A percentile compares a stretch with the other conserved stretches of the same genome.
Evolutionary conservation across 2,888 invertebrate genomes (phyloP).

Genomic region (Platycheirus rosarum): DNA sequence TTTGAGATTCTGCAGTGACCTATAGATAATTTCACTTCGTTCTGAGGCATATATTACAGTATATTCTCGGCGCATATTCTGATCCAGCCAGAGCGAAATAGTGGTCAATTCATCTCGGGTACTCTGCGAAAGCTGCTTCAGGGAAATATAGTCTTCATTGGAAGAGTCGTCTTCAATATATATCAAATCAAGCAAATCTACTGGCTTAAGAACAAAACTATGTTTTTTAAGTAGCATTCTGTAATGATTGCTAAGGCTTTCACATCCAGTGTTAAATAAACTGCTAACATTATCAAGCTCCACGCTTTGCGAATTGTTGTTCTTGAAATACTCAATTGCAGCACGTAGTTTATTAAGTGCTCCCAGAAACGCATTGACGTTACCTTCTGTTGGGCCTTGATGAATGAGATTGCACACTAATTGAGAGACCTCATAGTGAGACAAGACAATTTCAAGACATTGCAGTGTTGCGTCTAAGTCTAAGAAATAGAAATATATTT

Average conservation of each 20-base stretch:
- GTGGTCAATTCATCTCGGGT: constrained; percentile 88
- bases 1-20: constrained; percentile 89
- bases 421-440: constrained; percentile 96
- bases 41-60: constrained; percentile 89
- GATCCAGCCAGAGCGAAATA: constrained; percentile 93
- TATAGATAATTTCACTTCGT: constrained; percentile 89
- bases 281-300: constrained; percentile 95
- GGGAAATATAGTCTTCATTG: constrained; percentile 85
- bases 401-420: constrained; percentile 94
- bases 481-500: constrained; percentile 79
- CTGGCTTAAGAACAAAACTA: constrained; percentile 92
- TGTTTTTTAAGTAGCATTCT: constrained; percentile 92
- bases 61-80: constrained; percentile 88
- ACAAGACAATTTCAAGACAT: constrained; percentile 95
- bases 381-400: constrained; percentile 89
- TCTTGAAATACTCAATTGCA: constrained; percentile 95
- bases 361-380: constrained; percentile 86
- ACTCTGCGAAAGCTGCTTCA: constrained; percentile 88
- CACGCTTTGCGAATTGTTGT: constrained; percentile 95
- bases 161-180: constrained; percentile 91
- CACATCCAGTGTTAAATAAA: constrained; percentile 90
- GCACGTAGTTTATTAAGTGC: constrained; percentile 92
- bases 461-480: constrained; percentile 96
- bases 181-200: constrained; percentile 93
- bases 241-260: constrained; percentile 93